A percentile compares a stretch with the other conserved stretches of the same genome.
phyloP scores from a whole-genome alignment of 2,113 vertebrate genomes.

The Athene noctua region DNA sequence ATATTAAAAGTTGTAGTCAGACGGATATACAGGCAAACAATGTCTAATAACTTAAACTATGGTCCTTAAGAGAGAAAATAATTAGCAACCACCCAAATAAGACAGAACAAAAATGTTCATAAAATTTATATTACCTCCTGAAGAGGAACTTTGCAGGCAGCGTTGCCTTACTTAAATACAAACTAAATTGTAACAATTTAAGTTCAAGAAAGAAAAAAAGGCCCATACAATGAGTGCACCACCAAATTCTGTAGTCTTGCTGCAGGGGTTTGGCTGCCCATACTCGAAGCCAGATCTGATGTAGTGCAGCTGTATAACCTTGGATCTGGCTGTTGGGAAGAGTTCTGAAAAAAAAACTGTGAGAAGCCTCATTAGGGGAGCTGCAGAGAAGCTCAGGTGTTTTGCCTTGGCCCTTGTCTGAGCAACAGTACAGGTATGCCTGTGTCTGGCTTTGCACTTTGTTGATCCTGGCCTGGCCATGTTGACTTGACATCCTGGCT shows the following conservation, averaged over 20 bases:
- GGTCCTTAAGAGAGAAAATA: not conserved
- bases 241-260: not conserved
- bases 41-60: not conserved
- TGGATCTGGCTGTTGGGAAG: not conserved
- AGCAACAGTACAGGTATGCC: not conserved
- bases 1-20: not conserved
- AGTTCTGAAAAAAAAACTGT: not conserved
- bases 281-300: not conserved
- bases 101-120: not conserved
- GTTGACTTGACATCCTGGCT: not conserved
- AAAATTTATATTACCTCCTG: not conserved
- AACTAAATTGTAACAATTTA: not conserved
- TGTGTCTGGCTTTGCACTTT: not conserved
- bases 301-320: not conserved
- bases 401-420: not conserved
- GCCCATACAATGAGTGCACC: rapidly evolving
- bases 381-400: not conserved
- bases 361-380: not conserved
- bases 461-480: not conserved
- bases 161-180: not conserved
- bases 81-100: not conserved
- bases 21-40: not conserved
- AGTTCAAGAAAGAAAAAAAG: too few species aligned
- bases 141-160: not conserved
- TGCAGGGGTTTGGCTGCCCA: rapidly evolving